A percentile compares a stretch with the other conserved stretches of the same genome.
These are phyloP conservation scores for Drosophila neocordata DNA, from an alignment of 1,140 invertebrate species.

Conservation along the genomic window DNA sequence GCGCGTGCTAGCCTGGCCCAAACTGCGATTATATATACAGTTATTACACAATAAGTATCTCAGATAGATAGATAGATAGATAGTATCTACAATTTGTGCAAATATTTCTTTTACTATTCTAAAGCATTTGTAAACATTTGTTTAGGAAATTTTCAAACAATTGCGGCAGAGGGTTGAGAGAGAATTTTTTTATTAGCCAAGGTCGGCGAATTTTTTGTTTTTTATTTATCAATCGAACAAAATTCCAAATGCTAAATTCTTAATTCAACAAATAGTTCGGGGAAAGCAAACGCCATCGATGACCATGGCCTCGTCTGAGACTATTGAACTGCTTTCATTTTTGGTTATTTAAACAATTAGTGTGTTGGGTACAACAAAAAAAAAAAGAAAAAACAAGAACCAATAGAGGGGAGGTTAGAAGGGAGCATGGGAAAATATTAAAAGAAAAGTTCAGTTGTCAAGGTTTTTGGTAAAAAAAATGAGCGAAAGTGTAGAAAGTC, in stretches of 20 bases:
- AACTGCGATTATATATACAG: constrained; percentile 1
- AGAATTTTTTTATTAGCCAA: constrained; percentile 66
- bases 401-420: neutral
- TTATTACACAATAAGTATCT: constrained; percentile 60
- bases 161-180: neutral
- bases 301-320: constrained; percentile 49
- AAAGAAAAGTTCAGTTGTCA: neutral
- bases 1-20: constrained; percentile 30
- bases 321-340: constrained; percentile 42
- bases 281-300: constrained; percentile 7
- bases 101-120: neutral
- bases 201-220: constrained; percentile 60
- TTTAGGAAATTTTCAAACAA: neutral
- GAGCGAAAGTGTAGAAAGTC: neutral
- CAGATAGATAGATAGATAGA: no score
- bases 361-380: constrained; percentile 21
- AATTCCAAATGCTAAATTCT: constrained; percentile 37
- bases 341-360: constrained; percentile 36
- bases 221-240: constrained; percentile 15
- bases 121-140: constrained; percentile 14
- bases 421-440: neutral
- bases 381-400: constrained; percentile 20
- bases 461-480: neutral
- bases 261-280: constrained; percentile 36
- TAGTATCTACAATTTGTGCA: constrained; percentile 18